Conservation (phyloP, 2,113 vertebrate species). For the Rafetus swinhoei region DNA sequence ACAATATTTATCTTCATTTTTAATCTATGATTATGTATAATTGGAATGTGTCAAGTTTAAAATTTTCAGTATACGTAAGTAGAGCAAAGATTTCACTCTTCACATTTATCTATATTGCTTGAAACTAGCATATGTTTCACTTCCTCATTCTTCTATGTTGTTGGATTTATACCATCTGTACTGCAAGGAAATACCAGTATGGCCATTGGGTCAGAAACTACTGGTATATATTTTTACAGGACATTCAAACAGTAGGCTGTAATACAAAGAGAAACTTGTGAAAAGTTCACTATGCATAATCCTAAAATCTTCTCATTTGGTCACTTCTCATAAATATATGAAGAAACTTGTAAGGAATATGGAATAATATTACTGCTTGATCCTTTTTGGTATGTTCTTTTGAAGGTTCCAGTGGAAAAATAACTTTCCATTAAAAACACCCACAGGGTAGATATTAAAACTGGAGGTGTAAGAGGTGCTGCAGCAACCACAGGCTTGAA, state of each 20-base stretch:
- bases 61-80: neutral
- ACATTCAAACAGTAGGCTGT: fast-evolving
- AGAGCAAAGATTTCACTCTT: neutral
- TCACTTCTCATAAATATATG: neutral
- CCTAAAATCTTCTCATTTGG: neutral
- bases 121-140: fast-evolving
- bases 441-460: too few species aligned
- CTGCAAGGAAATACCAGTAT: neutral
- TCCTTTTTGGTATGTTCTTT: constrained; percentile 2
- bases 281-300: neutral
- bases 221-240: fast-evolving
- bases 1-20: neutral
- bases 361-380: neutral
- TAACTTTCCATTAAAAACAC: neutral
- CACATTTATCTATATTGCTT: neutral
- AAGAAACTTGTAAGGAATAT: neutral
- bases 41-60: neutral
- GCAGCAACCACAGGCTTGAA: too few species aligned
- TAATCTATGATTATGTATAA: neutral
- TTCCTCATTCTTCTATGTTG: fast-evolving
- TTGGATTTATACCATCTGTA: neutral
- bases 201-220: neutral
- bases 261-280: neutral
- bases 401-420: constrained; percentile 1
- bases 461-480: too few species aligned